Base-by-base conservation (phyloP, 2,888 invertebrate species). In the Deilephila porcellus region DNA sequence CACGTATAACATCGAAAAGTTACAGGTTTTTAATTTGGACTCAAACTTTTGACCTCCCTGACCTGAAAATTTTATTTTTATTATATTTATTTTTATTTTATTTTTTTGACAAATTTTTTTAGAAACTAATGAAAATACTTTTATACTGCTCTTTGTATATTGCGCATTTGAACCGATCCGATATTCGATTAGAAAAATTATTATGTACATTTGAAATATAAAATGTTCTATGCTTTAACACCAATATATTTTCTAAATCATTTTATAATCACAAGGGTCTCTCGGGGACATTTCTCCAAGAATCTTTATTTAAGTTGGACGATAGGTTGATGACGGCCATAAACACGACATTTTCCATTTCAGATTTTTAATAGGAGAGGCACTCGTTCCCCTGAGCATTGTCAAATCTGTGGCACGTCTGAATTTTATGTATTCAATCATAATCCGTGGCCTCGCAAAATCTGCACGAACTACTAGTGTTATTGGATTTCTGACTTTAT, bases 401-500 rank as follows among this genome's bases (percentile, higher is more conserved):
- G 17, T 67, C 67, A 67, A 67, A 45, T 52, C 52, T 25, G 45
- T 67, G 67, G 45, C 67, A 45, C 45, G 67, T 67, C 67, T 67
- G 67, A 67, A 52, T 0, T 25, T 25, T 85, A 88, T 89, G 62
- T 67, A 67, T 67, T 67, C 52, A 67, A 52, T 14, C 67, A 67
- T 67, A 67, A 25, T 67, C 71, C 34, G 25, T 71, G 67, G 25
- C 56, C 25, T 60, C 45, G 60, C 60, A 60, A 81, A 89, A 88
- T 88, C 87, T 88, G 85, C 85, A 83, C 85, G 85, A 86, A 87
- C 89, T 89, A 87, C 86, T 85, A 85, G 85, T 82, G 83, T 88
- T 90, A 91, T 90, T 91, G 89, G 90, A 90, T 90, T 87, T 85
- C 82, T 76, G 80, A 77, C 80, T 86, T 79, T 84, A 83, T 85